These are phyloP conservation scores for Pollachius pollachius DNA, from an alignment of 2,113 vertebrate species.

Conservation along the genomic window DNA sequence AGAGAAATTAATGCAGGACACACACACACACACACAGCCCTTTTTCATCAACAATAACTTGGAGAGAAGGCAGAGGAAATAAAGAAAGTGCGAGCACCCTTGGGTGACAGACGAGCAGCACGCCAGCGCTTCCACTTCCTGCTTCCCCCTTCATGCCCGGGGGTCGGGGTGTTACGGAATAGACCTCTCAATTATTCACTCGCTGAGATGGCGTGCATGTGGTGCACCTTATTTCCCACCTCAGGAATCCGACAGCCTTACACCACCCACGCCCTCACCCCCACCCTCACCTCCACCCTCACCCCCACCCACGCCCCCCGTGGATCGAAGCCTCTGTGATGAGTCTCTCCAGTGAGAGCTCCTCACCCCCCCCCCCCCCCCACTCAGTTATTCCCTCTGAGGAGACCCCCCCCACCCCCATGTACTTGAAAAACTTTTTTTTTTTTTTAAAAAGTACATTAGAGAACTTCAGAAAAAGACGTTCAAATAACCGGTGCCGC, in stretches of 20 bases:
- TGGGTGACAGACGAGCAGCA: slow-evolving; percentile 13
- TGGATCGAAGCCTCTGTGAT: slow-evolving; percentile 42
- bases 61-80: too few species aligned
- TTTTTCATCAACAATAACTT: too few species aligned
- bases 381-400: slow-evolving; percentile 47
- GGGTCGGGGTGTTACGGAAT: not conserved
- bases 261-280: not conserved
- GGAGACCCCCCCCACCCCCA: slow-evolving; percentile 32
- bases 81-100: too few species aligned
- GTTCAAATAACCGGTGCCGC: too few species aligned
- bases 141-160: too few species aligned
- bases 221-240: slow-evolving; percentile 32
- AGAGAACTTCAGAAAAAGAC: too few species aligned
- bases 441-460: too few species aligned
- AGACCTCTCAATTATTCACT: slow-evolving; percentile 53
- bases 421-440: too few species aligned
- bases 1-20: too few species aligned
- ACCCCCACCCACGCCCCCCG: slow-evolving; percentile 26
- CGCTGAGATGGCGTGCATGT: slow-evolving; percentile 31
- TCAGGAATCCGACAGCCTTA: slow-evolving; percentile 41
- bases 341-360: slow-evolving; percentile 21
- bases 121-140: not conserved
- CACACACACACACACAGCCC: too few species aligned
- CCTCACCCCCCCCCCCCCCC: not conserved
- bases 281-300: slow-evolving; percentile 11